Conservation (phyloP, 1,140 invertebrate species). For the Oedothorax gibbosus region DNA sequence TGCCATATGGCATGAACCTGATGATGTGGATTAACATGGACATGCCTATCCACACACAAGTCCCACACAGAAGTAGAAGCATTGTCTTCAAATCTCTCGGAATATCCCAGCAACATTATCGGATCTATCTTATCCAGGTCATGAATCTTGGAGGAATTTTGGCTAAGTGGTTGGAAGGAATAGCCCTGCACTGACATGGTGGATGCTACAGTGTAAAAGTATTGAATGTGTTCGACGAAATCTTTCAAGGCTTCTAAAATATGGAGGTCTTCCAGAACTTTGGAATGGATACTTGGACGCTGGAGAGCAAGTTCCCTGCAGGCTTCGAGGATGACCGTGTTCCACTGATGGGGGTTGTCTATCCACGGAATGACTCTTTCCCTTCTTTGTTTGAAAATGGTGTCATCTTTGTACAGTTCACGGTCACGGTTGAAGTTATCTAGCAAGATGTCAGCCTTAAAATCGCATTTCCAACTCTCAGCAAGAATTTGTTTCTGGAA, state of each 20-base stretch:
- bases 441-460: background rate
- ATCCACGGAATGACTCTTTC: background rate
- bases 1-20: slow-evolving; percentile 41
- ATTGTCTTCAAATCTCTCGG: slow-evolving; percentile 42
- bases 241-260: slow-evolving; percentile 15
- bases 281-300: background rate
- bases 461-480: slow-evolving; percentile 29
- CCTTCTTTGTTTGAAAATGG: slow-evolving; percentile 24
- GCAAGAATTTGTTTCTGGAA: slow-evolving; percentile 13
- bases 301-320: slow-evolving; percentile 7
- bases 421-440: slow-evolving; percentile 1
- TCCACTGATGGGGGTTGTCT: slow-evolving; percentile 10
- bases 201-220: slow-evolving; percentile 19
- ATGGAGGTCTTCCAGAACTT: background rate
- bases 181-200: slow-evolving; percentile 20
- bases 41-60: slow-evolving; percentile 26
- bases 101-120: slow-evolving; percentile 39
- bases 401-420: slow-evolving; percentile 26
- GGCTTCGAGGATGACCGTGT: background rate
- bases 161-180: background rate
- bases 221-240: slow-evolving; percentile 41
- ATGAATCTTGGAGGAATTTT: slow-evolving; percentile 10
- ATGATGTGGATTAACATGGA: slow-evolving; percentile 32
- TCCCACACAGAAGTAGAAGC: slow-evolving; percentile 32
- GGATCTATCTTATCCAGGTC: slow-evolving; percentile 55